A percentile compares a stretch with the other conserved stretches of the same genome.
These are phyloP conservation scores for Halotydeus destructor DNA, from an alignment of 1,140 invertebrate species.

Conservation along the genomic window DNA sequence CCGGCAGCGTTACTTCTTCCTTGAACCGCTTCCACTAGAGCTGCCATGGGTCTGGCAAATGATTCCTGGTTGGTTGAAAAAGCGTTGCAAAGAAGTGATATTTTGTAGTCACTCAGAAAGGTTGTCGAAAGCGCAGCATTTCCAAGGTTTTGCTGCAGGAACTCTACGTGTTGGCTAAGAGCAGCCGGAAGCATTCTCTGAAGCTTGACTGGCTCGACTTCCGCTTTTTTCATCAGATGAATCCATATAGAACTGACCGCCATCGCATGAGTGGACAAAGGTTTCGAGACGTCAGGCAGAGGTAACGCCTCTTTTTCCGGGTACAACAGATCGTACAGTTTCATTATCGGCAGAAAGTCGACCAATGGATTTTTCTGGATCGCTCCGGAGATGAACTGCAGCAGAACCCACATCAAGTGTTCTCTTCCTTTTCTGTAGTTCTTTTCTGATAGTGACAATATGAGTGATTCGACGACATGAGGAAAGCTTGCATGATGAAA, in stretches of 20 bases:
- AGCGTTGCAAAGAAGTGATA: conserved; percentile 79
- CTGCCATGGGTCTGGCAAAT: conserved; percentile 52
- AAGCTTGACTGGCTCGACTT: conserved; percentile 47
- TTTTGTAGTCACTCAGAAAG: conserved; percentile 52
- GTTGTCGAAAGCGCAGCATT: conserved; percentile 20
- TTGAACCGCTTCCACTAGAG: conserved; percentile 65
- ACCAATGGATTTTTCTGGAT: conserved; percentile 73
- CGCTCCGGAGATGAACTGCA: conserved; percentile 88
- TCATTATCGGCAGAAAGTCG: conserved; percentile 72
- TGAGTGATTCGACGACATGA: conserved; percentile 66
- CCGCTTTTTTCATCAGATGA: conserved; percentile 78
- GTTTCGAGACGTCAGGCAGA: conserved; percentile 65
- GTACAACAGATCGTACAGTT: conserved; percentile 75
- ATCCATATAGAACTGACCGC: conserved; percentile 90
- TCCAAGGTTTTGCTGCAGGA: conserved; percentile 39
- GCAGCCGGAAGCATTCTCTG: conserved; percentile 55
- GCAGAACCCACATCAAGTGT: conserved; percentile 89
- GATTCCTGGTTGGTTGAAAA: conserved; percentile 37
- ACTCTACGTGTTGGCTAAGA: conserved; percentile 45
- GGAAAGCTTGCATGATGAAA: conserved; percentile 84
- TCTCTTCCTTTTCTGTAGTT: conserved; percentile 71
- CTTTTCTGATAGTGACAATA: conserved; percentile 48
- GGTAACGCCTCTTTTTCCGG: conserved; percentile 70
- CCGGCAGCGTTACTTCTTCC: conserved; percentile 37
- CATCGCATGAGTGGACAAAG: conserved; percentile 66